Percentiles rank a stretch among this genome's conserved stretches.
phyloP scores from a whole-genome alignment of 30 jellyfish, hydroid and myxozoan species.

The Hydractinia echinata region DNA sequence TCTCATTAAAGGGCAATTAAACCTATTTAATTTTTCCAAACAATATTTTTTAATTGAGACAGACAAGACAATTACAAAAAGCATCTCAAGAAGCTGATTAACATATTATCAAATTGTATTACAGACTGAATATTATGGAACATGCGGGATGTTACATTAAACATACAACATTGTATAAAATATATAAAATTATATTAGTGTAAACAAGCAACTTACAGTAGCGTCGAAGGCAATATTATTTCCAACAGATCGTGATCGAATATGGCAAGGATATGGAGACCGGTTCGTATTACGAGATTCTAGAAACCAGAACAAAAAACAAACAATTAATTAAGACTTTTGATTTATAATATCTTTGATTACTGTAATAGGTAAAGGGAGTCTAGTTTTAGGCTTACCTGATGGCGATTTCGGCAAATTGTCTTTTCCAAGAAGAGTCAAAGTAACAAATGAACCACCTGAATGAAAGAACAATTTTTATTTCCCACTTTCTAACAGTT shows the following conservation, averaged over 20 bases:
- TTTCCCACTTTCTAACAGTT: too few species aligned
- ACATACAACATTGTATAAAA: too few species aligned
- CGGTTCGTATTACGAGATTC: neutral
- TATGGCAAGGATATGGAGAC: neutral
- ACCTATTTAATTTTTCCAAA: too few species aligned
- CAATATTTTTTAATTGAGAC: too few species aligned
- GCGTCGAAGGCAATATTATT: neutral
- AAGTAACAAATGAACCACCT: constrained; percentile 93
- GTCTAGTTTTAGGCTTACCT: neutral
- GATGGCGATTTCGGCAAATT: constrained; percentile 23
- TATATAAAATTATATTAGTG: too few species aligned
- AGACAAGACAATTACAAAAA: too few species aligned
- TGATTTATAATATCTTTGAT: neutral
- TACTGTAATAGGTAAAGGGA: neutral
- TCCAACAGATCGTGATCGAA: constrained; percentile 6
- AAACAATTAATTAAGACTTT: neutral
- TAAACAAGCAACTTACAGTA: neutral
- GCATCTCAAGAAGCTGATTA: too few species aligned
- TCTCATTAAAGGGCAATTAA: too few species aligned
- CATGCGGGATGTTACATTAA: too few species aligned
- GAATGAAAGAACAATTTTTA: constrained; percentile 14
- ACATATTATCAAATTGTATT: too few species aligned
- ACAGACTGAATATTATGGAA: too few species aligned
- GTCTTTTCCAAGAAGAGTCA: constrained; percentile 79
- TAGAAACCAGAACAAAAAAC: neutral